Conservation (phyloP, 2,797 vertebrate species). For the Scleropages formosus region DNA sequence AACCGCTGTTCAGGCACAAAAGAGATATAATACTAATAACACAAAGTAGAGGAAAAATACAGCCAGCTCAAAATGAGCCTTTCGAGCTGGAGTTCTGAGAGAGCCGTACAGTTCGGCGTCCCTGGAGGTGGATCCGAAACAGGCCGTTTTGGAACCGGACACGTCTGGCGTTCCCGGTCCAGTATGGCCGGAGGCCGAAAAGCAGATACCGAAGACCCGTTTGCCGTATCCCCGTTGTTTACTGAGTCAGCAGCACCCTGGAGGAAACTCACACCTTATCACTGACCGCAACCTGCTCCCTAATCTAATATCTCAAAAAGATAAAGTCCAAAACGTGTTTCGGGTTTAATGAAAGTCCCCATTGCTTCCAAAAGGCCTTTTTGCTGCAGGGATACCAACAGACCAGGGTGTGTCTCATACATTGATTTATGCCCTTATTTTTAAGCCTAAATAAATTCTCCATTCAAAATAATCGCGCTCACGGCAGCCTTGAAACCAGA, state of each 20-base stretch:
- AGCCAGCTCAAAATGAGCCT: no score
- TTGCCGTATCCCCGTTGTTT: constrained; percentile 68
- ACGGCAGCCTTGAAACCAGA: constrained; percentile 49
- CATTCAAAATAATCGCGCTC: constrained; percentile 64
- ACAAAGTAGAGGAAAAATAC: no score
- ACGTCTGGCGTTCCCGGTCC: constrained; percentile 16
- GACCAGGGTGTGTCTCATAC: constrained; percentile 48
- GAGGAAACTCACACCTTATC: constrained; percentile 17
- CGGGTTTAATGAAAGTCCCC: constrained; percentile 21
- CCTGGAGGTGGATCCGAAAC: not conserved
- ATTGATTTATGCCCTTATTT: constrained; percentile 48
- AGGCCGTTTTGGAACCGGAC: not conserved
- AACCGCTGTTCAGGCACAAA: no score
- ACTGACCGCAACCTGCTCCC: not conserved
- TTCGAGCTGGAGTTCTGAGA: no score
- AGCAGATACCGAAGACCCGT: constrained; percentile 55
- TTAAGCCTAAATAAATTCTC: constrained; percentile 62
- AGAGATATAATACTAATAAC: no score
- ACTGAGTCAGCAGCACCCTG: constrained; percentile 12
- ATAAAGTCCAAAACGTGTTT: constrained; percentile 27
- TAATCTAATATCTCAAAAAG: constrained; percentile 25
- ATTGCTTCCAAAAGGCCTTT: constrained; percentile 8
- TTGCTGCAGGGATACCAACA: not conserved
- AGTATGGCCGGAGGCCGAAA: constrained; percentile 14
- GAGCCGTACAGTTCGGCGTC: no score